phyloP scores from a whole-genome alignment of 2,113 vertebrate genomes.

The Zeus faber region DNA sequence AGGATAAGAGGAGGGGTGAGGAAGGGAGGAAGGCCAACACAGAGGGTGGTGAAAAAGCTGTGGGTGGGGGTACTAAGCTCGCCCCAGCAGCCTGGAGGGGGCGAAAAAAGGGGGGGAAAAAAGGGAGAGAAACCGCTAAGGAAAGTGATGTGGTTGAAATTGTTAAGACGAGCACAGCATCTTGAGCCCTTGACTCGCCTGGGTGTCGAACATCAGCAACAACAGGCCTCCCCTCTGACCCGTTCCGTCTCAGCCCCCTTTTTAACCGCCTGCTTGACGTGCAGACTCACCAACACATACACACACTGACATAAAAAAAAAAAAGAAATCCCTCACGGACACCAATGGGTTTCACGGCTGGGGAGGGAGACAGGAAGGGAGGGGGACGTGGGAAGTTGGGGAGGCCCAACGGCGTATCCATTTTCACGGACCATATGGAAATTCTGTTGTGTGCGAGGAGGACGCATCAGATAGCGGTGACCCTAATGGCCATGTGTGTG shows the following conservation, averaged over 20 bases:
- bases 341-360: constrained; percentile 64
- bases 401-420: constrained; percentile 79
- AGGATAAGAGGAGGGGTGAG: not conserved
- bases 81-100: constrained; percentile 5
- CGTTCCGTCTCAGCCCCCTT: not conserved
- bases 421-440: constrained; percentile 99
- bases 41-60: not conserved
- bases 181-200: constrained; percentile 73
- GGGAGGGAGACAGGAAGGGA: constrained; percentile 31
- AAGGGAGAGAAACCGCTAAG: constrained; percentile 6
- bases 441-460: constrained; percentile 92
- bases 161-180: constrained; percentile 79
- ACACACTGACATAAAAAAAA: not conserved
- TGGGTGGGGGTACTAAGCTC: not conserved
- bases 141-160: constrained; percentile 71
- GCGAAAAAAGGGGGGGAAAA: not conserved
- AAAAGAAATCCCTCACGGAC: constrained; percentile 58
- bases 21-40: constrained; percentile 9
- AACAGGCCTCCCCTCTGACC: not conserved
- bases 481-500: constrained; percentile 91
- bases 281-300: not conserved
- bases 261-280: not conserved
- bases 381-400: constrained; percentile 90
- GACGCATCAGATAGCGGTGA: constrained; percentile 91
- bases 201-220: constrained; percentile 60